phyloP scores from a whole-genome alignment of 1,140 invertebrate species.

The Zaprionus africanus region DNA sequence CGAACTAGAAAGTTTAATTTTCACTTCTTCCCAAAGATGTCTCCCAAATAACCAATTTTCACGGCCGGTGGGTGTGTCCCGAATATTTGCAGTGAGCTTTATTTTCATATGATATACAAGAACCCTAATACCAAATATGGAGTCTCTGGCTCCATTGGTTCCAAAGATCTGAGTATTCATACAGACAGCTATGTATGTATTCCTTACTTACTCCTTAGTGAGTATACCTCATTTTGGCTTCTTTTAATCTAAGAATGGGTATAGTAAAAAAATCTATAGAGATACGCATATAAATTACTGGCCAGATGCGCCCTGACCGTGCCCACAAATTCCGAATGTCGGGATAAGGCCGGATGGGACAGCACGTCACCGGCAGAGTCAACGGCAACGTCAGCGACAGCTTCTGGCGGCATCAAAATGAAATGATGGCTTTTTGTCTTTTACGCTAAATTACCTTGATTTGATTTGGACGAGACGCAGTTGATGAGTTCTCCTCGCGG shows the following conservation, averaged over 20 bases:
- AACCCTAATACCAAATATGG: too few species aligned
- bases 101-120: too few species aligned
- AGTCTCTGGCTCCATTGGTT: not conserved
- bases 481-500: slow-evolving; percentile 47
- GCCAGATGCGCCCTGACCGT: slow-evolving; percentile 14
- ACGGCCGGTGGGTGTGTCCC: too few species aligned
- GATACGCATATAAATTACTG: slow-evolving; percentile 36
- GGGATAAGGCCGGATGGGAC: slow-evolving; percentile 4
- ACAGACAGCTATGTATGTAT: not conserved
- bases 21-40: too few species aligned
- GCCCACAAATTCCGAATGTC: slow-evolving; percentile 13
- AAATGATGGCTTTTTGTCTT: slow-evolving; percentile 80
- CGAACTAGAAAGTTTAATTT: too few species aligned
- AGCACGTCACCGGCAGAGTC: not conserved
- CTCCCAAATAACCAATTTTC: too few species aligned
- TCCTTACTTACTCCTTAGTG: not conserved
- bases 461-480: slow-evolving; percentile 60
- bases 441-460: slow-evolving; percentile 82
- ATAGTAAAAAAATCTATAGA: slow-evolving; percentile 8
- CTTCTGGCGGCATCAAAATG: slow-evolving; percentile 52
- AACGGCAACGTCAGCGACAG: not conserved
- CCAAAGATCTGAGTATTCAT: not conserved
- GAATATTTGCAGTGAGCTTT: too few species aligned
- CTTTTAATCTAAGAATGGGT: not conserved
- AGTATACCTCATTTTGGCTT: not conserved